Conservation (phyloP, 37 sponge, comb jelly and placozoan species). For the Bolinopsis microptera region DNA sequence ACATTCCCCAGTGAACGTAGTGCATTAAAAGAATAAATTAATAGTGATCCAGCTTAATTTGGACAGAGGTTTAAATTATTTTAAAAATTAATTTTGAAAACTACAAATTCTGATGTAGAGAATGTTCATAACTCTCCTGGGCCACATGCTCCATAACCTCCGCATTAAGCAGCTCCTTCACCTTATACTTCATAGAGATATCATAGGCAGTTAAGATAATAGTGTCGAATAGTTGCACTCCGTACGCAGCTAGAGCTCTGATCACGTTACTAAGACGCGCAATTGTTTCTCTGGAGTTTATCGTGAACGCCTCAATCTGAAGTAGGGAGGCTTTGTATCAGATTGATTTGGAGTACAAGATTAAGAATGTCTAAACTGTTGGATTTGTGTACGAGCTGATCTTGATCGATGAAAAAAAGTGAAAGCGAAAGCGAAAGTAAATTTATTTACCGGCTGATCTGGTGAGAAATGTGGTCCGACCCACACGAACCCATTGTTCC, state of each 20-base stretch:
- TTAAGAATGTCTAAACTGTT: not conserved
- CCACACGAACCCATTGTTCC: slow-evolving; percentile 97
- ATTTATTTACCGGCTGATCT: slow-evolving; percentile 66
- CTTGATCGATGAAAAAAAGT: no score
- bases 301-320: slow-evolving; percentile 67
- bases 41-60: no score
- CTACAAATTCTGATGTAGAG: slow-evolving; percentile 24
- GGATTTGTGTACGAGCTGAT: no score
- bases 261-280: slow-evolving; percentile 96
- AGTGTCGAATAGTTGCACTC: slow-evolving; percentile 86
- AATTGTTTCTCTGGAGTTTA: slow-evolving; percentile 84
- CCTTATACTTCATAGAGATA: slow-evolving; percentile 83
- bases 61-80: no score
- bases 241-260: slow-evolving; percentile 73
- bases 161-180: slow-evolving; percentile 77
- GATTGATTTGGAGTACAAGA: not conserved
- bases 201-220: slow-evolving; percentile 89
- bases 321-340: no score
- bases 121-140: slow-evolving; percentile 64
- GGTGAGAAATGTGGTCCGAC: slow-evolving; percentile 78
- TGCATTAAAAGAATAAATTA: no score
- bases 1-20: no score
- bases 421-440: no score
- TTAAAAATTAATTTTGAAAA: no score
- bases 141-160: slow-evolving; percentile 78